Conservation (phyloP, 2,113 vertebrate genomes). For the Hymenochirus boettgeri region DNA sequence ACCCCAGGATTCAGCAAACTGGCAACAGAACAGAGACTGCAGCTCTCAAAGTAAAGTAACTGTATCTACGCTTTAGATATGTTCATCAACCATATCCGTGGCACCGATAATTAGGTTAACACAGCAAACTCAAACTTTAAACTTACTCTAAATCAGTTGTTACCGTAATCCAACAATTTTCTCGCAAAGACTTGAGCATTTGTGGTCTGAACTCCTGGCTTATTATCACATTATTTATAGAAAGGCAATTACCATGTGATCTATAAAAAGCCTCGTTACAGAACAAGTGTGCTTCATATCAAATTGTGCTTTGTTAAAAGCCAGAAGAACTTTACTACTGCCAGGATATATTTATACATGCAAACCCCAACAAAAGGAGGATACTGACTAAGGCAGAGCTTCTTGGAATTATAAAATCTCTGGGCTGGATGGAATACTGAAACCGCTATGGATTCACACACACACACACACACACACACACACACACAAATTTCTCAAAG, state of each 20-base stretch:
- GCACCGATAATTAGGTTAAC: conserved; percentile 67
- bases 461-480: too few relatives aligned
- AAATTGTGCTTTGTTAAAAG: conserved; percentile 16
- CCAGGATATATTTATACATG: neutral
- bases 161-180: conserved; percentile 58
- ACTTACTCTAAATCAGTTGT: conserved; percentile 49
- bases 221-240: conserved; percentile 59
- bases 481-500: too few relatives aligned
- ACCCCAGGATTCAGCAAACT: neutral
- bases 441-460: too few relatives aligned
- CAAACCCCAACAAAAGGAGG: neutral
- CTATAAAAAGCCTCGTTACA: conserved; percentile 47
- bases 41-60: conserved; percentile 56
- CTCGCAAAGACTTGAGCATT: conserved; percentile 54
- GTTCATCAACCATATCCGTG: conserved; percentile 60
- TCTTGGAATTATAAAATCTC: neutral
- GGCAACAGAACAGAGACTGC: neutral
- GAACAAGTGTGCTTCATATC: conserved; percentile 33
- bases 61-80: conserved; percentile 57
- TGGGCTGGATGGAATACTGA: too few relatives aligned
- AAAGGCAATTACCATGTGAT: conserved; percentile 43
- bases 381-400: neutral
- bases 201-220: conserved; percentile 56
- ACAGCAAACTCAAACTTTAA: conserved; percentile 60
- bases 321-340: conserved; percentile 11